These are phyloP conservation scores for Drosophila nannoptera DNA, from an alignment of 1,140 invertebrate genomes.

Conservation along the genomic window DNA sequence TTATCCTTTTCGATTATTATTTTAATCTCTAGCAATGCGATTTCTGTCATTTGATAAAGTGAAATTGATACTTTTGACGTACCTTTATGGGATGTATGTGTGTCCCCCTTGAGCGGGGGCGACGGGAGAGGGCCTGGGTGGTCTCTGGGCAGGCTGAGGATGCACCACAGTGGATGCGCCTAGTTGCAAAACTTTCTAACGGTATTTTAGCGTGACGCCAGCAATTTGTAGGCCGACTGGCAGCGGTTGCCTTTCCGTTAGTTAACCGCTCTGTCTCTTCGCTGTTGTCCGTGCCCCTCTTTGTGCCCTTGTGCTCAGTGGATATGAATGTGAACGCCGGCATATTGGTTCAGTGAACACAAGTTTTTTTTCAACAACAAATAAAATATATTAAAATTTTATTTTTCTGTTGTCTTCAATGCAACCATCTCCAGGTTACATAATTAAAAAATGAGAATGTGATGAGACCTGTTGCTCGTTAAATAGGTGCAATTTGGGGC, in stretches of 20 bases:
- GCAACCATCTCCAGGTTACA: too few relatives aligned
- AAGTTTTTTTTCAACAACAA: neutral
- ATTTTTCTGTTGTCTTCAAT: too few relatives aligned
- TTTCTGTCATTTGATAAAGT: conserved; percentile 63
- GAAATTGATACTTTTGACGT: conserved; percentile 67
- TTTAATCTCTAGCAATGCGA: conserved; percentile 59
- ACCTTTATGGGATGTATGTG: neutral
- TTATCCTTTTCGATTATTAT: conserved; percentile 58
- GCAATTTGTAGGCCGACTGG: conserved; percentile 62
- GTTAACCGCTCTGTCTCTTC: conserved; percentile 13
- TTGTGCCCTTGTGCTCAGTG: neutral
- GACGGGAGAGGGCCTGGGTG: conserved; percentile 40
- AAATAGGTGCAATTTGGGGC: too few relatives aligned
- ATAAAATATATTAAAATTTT: neutral
- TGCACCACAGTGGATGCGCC: conserved; percentile 25
- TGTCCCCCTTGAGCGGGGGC: neutral
- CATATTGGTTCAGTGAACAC: conserved; percentile 12
- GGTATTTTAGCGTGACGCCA: conserved; percentile 66
- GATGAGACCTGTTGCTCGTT: neutral
- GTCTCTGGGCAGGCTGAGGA: conserved; percentile 1
- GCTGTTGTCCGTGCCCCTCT: conserved; percentile 32
- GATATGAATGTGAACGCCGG: neutral
- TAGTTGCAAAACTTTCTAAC: conserved; percentile 62
- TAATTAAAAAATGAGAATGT: neutral
- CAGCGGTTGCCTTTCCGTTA: conserved; percentile 22